phyloP scores from a whole-genome alignment of 1,140 invertebrate genomes.

The Ostrea edulis region DNA sequence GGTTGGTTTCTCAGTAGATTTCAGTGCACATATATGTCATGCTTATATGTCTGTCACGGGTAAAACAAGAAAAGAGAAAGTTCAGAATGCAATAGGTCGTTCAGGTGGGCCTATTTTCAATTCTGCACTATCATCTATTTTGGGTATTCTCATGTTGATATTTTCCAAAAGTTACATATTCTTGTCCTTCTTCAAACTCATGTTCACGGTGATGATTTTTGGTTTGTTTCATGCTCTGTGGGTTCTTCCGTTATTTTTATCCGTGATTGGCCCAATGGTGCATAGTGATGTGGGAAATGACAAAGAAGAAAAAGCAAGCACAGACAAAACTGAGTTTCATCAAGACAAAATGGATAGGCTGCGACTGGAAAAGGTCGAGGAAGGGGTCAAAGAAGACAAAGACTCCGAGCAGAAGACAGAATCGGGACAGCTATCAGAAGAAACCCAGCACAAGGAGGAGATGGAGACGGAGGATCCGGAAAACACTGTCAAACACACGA shows the following conservation, averaged over 20 bases:
- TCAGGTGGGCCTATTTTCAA: slow-evolving; percentile 96
- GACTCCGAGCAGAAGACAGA: background rate
- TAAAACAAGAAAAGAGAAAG: slow-evolving; percentile 85
- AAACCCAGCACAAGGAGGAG: background rate
- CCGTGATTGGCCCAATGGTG: slow-evolving; percentile 77
- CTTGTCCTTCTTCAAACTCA: slow-evolving; percentile 98
- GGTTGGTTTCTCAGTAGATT: slow-evolving; percentile 98
- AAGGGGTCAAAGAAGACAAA: background rate
- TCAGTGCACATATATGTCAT: slow-evolving; percentile 98
- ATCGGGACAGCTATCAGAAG: background rate
- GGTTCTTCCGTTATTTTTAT: slow-evolving; percentile 93
- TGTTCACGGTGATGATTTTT: slow-evolving; percentile 96
- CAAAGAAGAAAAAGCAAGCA: background rate
- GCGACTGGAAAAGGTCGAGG: background rate
- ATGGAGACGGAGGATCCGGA: background rate
- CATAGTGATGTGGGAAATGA: background rate
- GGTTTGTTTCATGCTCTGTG: slow-evolving; percentile 96
- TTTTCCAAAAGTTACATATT: slow-evolving; percentile 97
- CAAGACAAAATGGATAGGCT: background rate
- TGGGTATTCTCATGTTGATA: slow-evolving; percentile 92
- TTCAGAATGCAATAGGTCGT: slow-evolving; percentile 91
- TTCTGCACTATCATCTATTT: slow-evolving; percentile 95
- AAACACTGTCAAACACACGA: background rate
- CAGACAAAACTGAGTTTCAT: background rate
- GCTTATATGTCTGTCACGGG: slow-evolving; percentile 88